These are phyloP conservation scores for Mastomys coucha DNA, from an alignment of 2,113 vertebrate species.

Conservation along the genomic window DNA sequence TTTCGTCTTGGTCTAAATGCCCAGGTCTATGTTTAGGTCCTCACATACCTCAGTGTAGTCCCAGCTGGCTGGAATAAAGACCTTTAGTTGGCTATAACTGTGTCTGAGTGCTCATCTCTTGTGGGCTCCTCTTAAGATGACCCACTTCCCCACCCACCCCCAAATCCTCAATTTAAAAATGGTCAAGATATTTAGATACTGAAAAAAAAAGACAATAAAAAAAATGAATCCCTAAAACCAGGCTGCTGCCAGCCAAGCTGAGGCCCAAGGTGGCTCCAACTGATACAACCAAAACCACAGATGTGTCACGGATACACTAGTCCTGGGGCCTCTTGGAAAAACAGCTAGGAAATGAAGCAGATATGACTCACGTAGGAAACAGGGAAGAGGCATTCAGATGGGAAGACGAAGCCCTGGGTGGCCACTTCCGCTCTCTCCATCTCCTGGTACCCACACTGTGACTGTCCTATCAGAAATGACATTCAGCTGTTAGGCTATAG, in stretches of 20 bases:
- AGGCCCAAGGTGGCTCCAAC: neutral
- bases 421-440: neutral
- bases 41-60: neutral
- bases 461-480: neutral
- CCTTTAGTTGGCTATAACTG: neutral
- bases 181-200: neutral
- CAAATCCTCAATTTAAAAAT: neutral
- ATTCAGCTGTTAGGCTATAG: neutral
- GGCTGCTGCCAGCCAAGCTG: neutral
- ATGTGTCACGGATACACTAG: neutral
- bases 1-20: neutral
- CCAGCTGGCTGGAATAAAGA: too few species aligned
- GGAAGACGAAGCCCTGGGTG: neutral
- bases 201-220: too few species aligned
- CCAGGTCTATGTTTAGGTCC: neutral
- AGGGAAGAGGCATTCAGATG: neutral
- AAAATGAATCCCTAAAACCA: too few species aligned
- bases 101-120: neutral
- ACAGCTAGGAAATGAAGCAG: neutral
- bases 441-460: neutral
- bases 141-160: too few species aligned
- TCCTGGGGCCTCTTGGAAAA: neutral
- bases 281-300: neutral
- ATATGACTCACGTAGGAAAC: neutral
- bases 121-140: neutral